Base-by-base conservation (phyloP, 2,797 vertebrate genomes). In the Octomys mimax region DNA sequence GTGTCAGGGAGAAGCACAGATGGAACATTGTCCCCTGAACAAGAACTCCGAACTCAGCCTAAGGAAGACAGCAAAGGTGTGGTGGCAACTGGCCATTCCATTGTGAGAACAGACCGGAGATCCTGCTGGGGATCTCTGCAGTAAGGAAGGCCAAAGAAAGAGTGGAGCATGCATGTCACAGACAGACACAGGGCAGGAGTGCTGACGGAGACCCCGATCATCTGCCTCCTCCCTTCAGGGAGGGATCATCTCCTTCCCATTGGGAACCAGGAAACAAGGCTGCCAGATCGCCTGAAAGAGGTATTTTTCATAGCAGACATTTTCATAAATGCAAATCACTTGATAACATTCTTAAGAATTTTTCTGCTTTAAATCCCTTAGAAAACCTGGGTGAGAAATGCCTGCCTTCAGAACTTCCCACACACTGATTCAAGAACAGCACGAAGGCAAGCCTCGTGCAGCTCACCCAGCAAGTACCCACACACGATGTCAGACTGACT, bases 301-400 rank as follows among this genome's bases (percentile, higher is more conserved):
- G 64, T 59, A 33, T 66, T 61, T 78, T 87, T 85, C 83, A 66
- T 28, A 79, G 83, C 39, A 90, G 78, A 39, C 78, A 62, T 95
- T 91, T 92, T 66, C 26, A 52, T 62, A 22, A 57, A 49, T 19
- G 59, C 19, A 59, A 73, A 39, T 70, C 54, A 59, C 70, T 81
- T 62, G 66, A 24, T 31, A 54, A 70, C 28, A 52, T n/a, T 18
- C 59, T 86, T 87, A 94, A 80, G 86, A 59, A 28, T 21, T 46
- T 79, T 18, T 75, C 21, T 49, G 10, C 80, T 94, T 89, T 81
- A 70, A 79, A 46, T 66, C 5, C 42, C 19, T 83, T 84, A 62
- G 62, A 28, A 90, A 79, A 57, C 26, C n/a, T 42, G 31, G 66
- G 66, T 61, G 54, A 62, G 68, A 84, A 84, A 21, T 66, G 2